phyloP scores from a whole-genome alignment of 1,140 invertebrate species.

The Centruroides vittatus region DNA sequence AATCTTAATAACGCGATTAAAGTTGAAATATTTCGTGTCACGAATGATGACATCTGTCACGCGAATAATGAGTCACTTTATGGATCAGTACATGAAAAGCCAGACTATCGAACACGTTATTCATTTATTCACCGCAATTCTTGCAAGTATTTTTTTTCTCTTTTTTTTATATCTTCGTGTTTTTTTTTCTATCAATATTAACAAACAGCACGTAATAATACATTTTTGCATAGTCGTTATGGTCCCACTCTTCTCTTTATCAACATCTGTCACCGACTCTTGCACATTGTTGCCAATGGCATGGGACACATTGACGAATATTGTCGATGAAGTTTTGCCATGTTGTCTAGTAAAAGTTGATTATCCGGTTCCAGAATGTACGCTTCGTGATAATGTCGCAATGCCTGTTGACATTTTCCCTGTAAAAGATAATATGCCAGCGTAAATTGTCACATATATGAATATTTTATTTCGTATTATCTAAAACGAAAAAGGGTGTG shows the following conservation, averaged over 20 bases:
- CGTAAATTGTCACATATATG: too few species aligned
- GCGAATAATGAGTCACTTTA: too few species aligned
- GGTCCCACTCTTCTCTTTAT: constrained; percentile 9
- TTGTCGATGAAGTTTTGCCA: constrained; percentile 14
- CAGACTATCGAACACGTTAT: too few species aligned
- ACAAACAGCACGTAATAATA: background rate
- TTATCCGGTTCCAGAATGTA: constrained; percentile 17
- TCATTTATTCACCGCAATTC: background rate
- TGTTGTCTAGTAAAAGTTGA: constrained; percentile 16
- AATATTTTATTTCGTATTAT: too few species aligned
- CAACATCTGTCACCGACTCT: constrained; percentile 13
- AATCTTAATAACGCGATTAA: too few species aligned
- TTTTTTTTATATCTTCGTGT: background rate
- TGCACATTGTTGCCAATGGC: constrained; percentile 7
- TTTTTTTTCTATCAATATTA: background rate
- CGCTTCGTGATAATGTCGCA: constrained; percentile 15
- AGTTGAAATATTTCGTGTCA: too few species aligned
- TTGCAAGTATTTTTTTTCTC: background rate
- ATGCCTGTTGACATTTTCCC: constrained; percentile 13
- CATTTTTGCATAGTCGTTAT: constrained; percentile 2
- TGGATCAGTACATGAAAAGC: too few species aligned
- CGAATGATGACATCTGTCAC: too few species aligned
- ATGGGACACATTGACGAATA: constrained; percentile 6
- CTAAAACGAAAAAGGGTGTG: too few species aligned
- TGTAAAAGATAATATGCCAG: background rate